Percentiles rank a stretch among this genome's conserved stretches.
phyloP scores from a whole-genome alignment of 2,888 invertebrate genomes.

The Xestia xanthographa region DNA sequence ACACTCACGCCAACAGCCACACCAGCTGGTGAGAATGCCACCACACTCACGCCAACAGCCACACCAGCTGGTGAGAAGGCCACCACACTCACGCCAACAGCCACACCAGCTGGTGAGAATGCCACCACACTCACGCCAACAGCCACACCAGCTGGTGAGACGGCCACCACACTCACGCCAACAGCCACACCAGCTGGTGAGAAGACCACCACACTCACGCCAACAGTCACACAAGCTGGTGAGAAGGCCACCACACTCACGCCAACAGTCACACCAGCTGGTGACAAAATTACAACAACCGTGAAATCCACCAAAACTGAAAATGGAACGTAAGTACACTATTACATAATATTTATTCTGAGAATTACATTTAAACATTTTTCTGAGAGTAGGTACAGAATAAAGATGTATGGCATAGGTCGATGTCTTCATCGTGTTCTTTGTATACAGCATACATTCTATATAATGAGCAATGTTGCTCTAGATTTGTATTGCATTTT shows the following conservation, averaged over 20 bases:
- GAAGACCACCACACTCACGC: background rate
- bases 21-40: background rate
- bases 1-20: accelerated
- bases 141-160: background rate
- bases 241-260: background rate
- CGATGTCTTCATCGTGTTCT: background rate
- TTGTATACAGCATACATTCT: background rate
- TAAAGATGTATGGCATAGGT: background rate
- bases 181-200: accelerated
- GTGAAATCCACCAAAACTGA: too few species aligned
- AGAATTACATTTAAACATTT: too few species aligned
- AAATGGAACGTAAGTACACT: too few species aligned
- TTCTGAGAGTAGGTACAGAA: background rate
- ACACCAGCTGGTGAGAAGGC: background rate
- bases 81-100: background rate
- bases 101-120: accelerated
- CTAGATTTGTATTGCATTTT: too few species aligned
- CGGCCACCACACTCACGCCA: background rate
- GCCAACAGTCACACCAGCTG: background rate
- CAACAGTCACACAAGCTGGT: accelerated
- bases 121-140: background rate
- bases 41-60: accelerated
- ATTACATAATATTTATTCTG: too few species aligned
- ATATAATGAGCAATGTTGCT: background rate
- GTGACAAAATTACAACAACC: too few species aligned